A percentile compares a stretch with the other conserved stretches of the same genome.
phyloP scores from a whole-genome alignment of 2,797 vertebrate genomes.

The Scolopax bukidnonensis region DNA sequence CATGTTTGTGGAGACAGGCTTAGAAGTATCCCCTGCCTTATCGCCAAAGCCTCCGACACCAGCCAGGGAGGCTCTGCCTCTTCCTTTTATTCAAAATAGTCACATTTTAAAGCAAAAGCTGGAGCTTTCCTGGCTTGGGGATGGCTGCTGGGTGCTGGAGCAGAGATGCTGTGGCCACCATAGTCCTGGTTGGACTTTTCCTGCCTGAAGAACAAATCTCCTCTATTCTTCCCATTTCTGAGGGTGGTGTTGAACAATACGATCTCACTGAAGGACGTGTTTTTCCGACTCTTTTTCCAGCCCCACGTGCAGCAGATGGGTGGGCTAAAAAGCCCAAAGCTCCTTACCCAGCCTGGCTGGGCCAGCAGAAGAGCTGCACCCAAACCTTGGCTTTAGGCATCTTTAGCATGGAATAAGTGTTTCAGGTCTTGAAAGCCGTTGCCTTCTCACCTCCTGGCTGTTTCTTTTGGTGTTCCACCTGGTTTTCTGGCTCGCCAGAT shows the following conservation, averaged over 20 bases:
- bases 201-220: neutral
- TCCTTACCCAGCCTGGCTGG: neutral
- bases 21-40: slow-evolving; percentile 36
- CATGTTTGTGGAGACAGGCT: slow-evolving; percentile 59
- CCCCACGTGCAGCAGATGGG: neutral
- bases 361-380: neutral
- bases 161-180: neutral
- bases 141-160: neutral
- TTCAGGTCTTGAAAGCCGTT: neutral
- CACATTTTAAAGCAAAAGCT: neutral
- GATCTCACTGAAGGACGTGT: neutral
- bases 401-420: neutral
- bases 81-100: neutral
- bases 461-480: neutral
- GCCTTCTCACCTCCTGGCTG: accelerated
- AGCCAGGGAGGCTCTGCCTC: neutral
- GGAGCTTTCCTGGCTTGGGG: neutral
- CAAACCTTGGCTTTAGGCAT: neutral
- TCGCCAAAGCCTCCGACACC: neutral
- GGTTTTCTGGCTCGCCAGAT: neutral
- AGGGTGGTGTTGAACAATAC: accelerated
- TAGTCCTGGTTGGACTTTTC: neutral
- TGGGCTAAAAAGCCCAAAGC: neutral
- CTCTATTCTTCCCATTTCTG: neutral
- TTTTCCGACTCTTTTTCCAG: neutral